Conservation (phyloP, 2,888 invertebrate genomes). For the Aphidius colemani region DNA sequence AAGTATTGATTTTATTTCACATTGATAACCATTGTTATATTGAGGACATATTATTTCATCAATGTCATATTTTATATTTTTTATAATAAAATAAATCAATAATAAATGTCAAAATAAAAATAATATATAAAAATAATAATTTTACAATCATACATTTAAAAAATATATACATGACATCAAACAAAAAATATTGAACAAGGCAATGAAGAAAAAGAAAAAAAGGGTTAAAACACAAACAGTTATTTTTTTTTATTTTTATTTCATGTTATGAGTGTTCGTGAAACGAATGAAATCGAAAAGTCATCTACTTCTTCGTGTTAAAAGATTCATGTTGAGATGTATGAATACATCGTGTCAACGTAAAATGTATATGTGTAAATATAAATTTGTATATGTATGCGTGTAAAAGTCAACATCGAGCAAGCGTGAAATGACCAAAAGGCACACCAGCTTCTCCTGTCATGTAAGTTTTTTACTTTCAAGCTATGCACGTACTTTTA, state of each 20-base stretch:
- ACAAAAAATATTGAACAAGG: too few relatives aligned
- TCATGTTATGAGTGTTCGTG: not conserved
- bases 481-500: not conserved
- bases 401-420: constrained; percentile 26
- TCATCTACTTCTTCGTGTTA: constrained; percentile 16
- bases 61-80: too few relatives aligned
- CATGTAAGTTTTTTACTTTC: constrained; percentile 7
- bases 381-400: not conserved
- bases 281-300: constrained; percentile 29
- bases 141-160: too few relatives aligned
- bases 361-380: not conserved
- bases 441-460: constrained; percentile 5
- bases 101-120: too few relatives aligned
- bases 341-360: too few relatives aligned
- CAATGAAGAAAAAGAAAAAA: constrained; percentile 4
- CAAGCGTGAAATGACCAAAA: constrained; percentile 33
- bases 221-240: not conserved
- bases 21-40: too few relatives aligned
- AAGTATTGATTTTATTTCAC: too few relatives aligned
- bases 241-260: not conserved
- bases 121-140: too few relatives aligned
- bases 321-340: not conserved
- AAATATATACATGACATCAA: too few relatives aligned
- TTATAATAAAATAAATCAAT: too few relatives aligned
- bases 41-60: too few relatives aligned